A percentile compares a stretch with the other conserved stretches of the same genome.
Conservation (phyloP, 1,140 invertebrate genomes). For the Streblospio benedicti region DNA sequence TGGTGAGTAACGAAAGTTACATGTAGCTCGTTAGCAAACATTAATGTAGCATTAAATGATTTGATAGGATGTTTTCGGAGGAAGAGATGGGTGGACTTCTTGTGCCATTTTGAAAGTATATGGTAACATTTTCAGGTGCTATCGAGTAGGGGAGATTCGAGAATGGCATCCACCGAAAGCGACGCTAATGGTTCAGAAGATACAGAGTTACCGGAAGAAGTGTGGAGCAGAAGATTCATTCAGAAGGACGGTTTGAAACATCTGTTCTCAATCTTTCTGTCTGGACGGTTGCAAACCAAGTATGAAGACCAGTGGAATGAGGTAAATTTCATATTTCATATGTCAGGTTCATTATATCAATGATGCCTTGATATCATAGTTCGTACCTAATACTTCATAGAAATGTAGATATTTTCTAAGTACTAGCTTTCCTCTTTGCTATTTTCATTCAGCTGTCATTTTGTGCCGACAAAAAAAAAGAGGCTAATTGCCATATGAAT, state of each 20-base stretch:
- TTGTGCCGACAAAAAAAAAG: too few species aligned
- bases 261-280: slow-evolving; percentile 85
- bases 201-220: slow-evolving; percentile 28
- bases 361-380: too few species aligned
- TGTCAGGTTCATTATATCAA: too few species aligned
- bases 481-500: too few species aligned
- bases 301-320: slow-evolving; percentile 49
- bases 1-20: slow-evolving; percentile 33
- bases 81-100: too few species aligned
- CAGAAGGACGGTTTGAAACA: slow-evolving; percentile 75
- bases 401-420: too few species aligned
- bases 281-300: slow-evolving; percentile 54
- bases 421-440: too few species aligned
- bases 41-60: neutral
- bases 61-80: too few species aligned
- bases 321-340: slow-evolving; percentile 34
- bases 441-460: too few species aligned
- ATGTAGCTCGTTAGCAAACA: neutral
- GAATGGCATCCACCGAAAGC: neutral
- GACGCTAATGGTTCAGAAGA: slow-evolving; percentile 14
- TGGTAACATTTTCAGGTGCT: neutral
- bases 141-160: neutral
- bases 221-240: slow-evolving; percentile 53
- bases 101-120: neutral
- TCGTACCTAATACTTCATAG: too few species aligned